Conservation (phyloP, 2,888 invertebrate genomes). For the Protonemura montana region DNA sequence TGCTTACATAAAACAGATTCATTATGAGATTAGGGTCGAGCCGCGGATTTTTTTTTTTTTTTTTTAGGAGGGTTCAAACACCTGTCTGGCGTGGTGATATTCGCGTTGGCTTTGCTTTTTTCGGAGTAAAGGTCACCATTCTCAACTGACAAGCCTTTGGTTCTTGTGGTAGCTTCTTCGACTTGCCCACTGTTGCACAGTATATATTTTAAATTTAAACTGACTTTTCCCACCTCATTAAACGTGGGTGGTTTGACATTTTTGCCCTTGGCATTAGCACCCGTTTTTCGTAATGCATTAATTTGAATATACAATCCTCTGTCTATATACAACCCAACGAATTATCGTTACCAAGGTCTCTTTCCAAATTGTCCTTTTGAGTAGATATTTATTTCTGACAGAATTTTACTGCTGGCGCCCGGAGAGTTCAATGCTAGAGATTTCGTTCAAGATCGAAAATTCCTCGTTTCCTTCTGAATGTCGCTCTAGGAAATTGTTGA, state of each 20-base stretch:
- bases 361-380: no score
- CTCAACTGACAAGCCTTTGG: not conserved
- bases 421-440: no score
- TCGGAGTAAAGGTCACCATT: no score
- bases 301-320: no score
- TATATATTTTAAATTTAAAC: not conserved
- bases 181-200: no score
- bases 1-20: not conserved
- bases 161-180: no score
- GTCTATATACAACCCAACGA: no score
- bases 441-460: no score
- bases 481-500: not conserved
- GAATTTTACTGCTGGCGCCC: no score
- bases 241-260: not conserved
- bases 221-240: not conserved
- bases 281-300: not conserved
- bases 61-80: not conserved
- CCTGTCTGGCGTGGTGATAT: not conserved
- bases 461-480: not conserved
- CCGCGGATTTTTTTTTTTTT: not conserved
- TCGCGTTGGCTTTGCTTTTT: no score
- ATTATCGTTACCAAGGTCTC: no score
- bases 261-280: not conserved
- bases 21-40: slow-evolving; percentile 1
- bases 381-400: no score